A percentile compares a stretch with the other conserved stretches of the same genome.
These are phyloP conservation scores for Euproctis similis DNA, from an alignment of 2,888 invertebrate species.

Conservation along the genomic window DNA sequence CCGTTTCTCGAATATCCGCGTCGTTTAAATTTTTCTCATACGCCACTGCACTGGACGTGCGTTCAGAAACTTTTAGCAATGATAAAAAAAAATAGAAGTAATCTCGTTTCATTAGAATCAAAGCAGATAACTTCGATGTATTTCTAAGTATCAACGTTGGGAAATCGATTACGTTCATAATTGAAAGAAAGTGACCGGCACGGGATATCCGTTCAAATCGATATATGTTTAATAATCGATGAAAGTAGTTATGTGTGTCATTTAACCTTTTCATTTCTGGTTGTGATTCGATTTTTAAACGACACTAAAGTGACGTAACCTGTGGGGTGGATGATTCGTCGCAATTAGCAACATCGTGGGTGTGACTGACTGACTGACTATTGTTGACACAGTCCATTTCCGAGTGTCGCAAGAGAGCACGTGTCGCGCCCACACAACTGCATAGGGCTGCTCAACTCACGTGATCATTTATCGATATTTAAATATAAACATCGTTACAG, in stretches of 20 bases:
- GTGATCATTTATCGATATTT: too few species aligned
- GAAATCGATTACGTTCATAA: conserved; percentile 8
- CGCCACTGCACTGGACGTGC: too few species aligned
- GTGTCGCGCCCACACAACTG: conserved; percentile 27
- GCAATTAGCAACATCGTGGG: conserved; percentile 30
- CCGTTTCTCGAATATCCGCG: too few species aligned
- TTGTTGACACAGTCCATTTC: conserved; percentile 46
- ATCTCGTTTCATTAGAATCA: too few species aligned
- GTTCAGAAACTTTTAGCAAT: too few species aligned
- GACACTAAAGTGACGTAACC: conserved; percentile 24
- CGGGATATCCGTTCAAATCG: conserved; percentile 20
- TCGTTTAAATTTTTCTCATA: too few species aligned
- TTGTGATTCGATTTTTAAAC: too few species aligned
- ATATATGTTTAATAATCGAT: conserved; percentile 22
- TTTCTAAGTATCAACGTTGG: conserved; percentile 3
- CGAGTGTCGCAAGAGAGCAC: conserved; percentile 43
- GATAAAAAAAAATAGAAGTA: too few species aligned
- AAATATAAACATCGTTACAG: too few species aligned
- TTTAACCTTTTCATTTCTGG: too few species aligned
- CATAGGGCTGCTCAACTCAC: conserved; percentile 21
- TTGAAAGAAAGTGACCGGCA: conserved; percentile 13
- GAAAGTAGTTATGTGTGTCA: conserved; percentile 24
- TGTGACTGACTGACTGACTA: conserved; percentile 21
- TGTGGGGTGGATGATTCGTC: conserved; percentile 21
- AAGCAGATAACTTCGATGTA: too few species aligned